Conservation (phyloP, 2,888 invertebrate genomes). For the Macrosoma leucophasiata region DNA sequence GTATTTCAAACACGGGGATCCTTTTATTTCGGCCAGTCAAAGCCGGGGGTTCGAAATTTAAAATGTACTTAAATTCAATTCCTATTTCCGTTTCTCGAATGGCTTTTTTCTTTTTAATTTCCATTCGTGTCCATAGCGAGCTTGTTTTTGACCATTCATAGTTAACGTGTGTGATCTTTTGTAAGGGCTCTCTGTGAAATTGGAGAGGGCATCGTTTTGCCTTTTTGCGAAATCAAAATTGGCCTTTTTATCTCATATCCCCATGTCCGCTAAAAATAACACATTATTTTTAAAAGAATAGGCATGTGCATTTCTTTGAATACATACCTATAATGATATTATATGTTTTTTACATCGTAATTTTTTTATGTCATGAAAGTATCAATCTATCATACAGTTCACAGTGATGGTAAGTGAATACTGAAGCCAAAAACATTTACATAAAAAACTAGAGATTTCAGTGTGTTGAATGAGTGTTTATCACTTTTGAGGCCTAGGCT, state of each 20-base stretch:
- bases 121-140: slow-evolving; percentile 56
- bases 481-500: too few species aligned
- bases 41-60: slow-evolving; percentile 62
- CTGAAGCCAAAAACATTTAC: too few species aligned
- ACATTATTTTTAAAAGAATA: too few species aligned
- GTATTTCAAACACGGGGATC: slow-evolving; percentile 54
- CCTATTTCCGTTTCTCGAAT: slow-evolving; percentile 60
- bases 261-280: slow-evolving; percentile 31
- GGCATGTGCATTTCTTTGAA: too few species aligned
- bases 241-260: slow-evolving; percentile 42
- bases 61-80: slow-evolving; percentile 74
- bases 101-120: slow-evolving; percentile 68
- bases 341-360: too few species aligned
- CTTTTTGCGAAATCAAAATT: slow-evolving; percentile 65
- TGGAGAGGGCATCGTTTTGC: slow-evolving; percentile 60
- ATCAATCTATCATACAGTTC: too few species aligned
- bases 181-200: slow-evolving; percentile 69
- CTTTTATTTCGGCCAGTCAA: slow-evolving; percentile 69
- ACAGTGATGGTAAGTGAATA: too few species aligned
- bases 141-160: slow-evolving; percentile 69
- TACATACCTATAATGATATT: too few species aligned
- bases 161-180: slow-evolving; percentile 73
- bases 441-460: too few species aligned
- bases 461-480: too few species aligned
- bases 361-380: too few species aligned